Percentiles rank a stretch among this genome's conserved stretches.
These are phyloP conservation scores for Brevimyrus niger DNA, from an alignment of 2,113 vertebrate species.

Conservation along the genomic window DNA sequence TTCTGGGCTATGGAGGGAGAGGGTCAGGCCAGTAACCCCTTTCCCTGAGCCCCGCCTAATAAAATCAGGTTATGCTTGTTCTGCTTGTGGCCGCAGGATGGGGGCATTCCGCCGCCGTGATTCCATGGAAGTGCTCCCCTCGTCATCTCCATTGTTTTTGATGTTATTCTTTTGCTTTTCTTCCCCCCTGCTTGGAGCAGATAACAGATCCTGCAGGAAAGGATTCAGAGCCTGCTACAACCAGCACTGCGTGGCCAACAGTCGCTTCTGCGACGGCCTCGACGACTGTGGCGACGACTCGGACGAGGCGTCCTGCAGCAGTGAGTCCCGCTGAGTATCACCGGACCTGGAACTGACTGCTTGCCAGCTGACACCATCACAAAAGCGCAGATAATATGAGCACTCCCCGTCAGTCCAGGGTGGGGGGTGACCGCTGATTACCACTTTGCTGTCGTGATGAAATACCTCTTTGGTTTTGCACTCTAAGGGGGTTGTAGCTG, in stretches of 20 bases:
- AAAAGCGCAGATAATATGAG: not conserved
- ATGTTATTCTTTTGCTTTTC: not conserved
- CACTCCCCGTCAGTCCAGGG: not conserved
- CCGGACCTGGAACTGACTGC: not conserved
- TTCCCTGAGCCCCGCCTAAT: not conserved
- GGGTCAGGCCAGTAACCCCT: not conserved
- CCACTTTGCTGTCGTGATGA: not conserved
- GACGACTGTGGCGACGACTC: constrained; percentile 76
- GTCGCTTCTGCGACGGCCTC: constrained; percentile 67
- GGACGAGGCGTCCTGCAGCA: constrained; percentile 74
- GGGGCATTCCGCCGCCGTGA: not conserved
- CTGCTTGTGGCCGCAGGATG: not conserved
- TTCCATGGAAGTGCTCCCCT: not conserved
- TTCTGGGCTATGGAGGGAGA: not conserved
- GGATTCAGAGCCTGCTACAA: constrained; percentile 71
- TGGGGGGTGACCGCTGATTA: not conserved
- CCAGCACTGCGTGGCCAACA: constrained; percentile 63
- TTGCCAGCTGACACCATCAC: not conserved
- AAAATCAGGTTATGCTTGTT: not conserved
- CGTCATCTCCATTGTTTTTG: not conserved
- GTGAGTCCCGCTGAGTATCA: constrained; percentile 47
- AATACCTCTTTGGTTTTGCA: not conserved
- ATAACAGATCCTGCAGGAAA: constrained; percentile 68
- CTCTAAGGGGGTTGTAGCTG: not conserved
- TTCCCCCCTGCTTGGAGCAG: constrained; percentile 44